These are phyloP conservation scores for Drosophila rhopaloa DNA, from an alignment of 1,140 invertebrate genomes.

Conservation along the genomic window DNA sequence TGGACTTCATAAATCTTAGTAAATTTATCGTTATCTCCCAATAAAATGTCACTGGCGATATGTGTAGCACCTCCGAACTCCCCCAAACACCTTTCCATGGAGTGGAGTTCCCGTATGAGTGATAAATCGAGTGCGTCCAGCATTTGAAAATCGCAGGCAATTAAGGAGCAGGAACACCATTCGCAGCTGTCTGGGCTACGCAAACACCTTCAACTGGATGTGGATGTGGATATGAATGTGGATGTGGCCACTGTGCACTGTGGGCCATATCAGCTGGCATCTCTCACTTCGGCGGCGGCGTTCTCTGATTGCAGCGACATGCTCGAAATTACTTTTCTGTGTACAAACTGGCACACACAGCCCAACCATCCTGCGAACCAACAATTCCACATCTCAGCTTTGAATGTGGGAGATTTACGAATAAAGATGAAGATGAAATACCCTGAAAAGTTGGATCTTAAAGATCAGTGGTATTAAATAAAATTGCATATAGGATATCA, in stretches of 20 bases:
- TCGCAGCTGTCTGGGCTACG: conserved; percentile 40
- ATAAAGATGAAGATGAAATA: neutral
- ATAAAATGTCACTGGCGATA: conserved; percentile 73
- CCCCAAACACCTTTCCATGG: neutral
- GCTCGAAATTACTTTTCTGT: conserved; percentile 81
- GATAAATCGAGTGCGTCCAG: conserved; percentile 79
- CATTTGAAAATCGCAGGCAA: conserved; percentile 78
- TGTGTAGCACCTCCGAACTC: conserved; percentile 30
- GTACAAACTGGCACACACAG: conserved; percentile 61
- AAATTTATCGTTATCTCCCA: conserved; percentile 82
- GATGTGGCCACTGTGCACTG: conserved; percentile 18
- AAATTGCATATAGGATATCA: neutral
- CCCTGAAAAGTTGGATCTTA: neutral
- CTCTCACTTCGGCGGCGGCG: conserved; percentile 61
- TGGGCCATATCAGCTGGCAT: conserved; percentile 69
- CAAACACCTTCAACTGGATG: conserved; percentile 59
- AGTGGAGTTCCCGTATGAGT: conserved; percentile 25
- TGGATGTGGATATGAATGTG: neutral
- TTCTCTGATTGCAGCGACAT: conserved; percentile 77
- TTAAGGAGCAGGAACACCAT: conserved; percentile 52
- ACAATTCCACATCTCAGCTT: conserved; percentile 30
- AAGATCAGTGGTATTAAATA: too few relatives aligned
- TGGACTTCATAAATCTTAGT: conserved; percentile 75
- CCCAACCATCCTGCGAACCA: conserved; percentile 7
- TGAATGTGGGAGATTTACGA: conserved; percentile 15